A percentile compares a stretch with the other conserved stretches of the same genome.
Evolutionary conservation across 2,797 vertebrate genomes (phyloP).

Genomic region (Allobates femoralis): DNA sequence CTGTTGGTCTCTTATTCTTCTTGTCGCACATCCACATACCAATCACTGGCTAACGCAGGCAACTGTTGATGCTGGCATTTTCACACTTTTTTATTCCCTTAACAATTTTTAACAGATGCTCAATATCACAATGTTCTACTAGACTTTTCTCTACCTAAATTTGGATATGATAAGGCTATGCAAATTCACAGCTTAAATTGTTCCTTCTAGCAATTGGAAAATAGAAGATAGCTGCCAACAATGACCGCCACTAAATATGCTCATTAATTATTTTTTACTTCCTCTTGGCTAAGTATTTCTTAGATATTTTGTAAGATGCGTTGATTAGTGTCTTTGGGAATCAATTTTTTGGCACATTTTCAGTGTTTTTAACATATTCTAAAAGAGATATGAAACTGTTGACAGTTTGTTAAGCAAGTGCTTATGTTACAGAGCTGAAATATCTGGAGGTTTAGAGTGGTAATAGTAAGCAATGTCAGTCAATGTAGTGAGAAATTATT

Average conservation of each 20-base stretch:
- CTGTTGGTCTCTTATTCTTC: too few relatives aligned
- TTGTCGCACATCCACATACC: too few relatives aligned
- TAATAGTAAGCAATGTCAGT: constrained; percentile 49
- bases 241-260: neutral
- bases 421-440: neutral
- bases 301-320: constrained; percentile 2
- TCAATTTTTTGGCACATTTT: constrained; percentile 15
- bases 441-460: constrained; percentile 34
- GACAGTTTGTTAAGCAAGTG: constrained; percentile 31
- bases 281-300: neutral
- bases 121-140: too few relatives aligned
- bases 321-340: constrained; percentile 44
- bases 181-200: too few relatives aligned
- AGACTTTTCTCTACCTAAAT: too few relatives aligned
- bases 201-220: neutral
- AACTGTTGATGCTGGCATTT: too few relatives aligned
- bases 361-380: constrained; percentile 6
- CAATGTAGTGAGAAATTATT: constrained; percentile 30
- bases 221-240: neutral
- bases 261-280: neutral
- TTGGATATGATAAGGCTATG: too few relatives aligned
- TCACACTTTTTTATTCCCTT: too few relatives aligned
- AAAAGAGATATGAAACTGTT: constrained; percentile 44
- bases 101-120: too few relatives aligned
- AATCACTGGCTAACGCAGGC: too few relatives aligned